Evolutionary conservation across 2,888 invertebrate species (phyloP), one percentile per base, ranked within the genome.

Genomic region (Frankliniella fusca): DNA sequence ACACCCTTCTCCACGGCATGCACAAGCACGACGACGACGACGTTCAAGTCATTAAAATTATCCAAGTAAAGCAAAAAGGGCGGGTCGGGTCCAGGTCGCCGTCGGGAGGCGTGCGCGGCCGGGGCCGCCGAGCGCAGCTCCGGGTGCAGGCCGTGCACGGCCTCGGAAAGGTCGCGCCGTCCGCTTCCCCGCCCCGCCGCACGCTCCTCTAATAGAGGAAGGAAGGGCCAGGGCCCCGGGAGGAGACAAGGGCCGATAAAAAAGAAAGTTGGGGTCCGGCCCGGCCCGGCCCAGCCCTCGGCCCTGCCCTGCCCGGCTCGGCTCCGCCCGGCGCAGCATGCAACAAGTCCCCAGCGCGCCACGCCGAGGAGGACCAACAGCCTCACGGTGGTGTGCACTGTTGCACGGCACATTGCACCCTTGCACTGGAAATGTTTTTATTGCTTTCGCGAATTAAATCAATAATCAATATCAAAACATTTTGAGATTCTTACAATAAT

Each of bases 21-120:
- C 70, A 54, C 54, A 20, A 15, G 54, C 54, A 15, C 54, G 12
- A 38, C 18, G 15, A 38, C 18, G 15, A 20, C 54, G 54, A 15
- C 27, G 70, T 76, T 23, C 70, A 76, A 38, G 70, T 76, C 70
- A 76, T 76, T 76, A 76, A 76, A 76, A 76, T 76, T 76, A 76
- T 23, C 70, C 70, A 76, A 76, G 27, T 76, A 76, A 76, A 76
- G 70, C 70, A 76, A 76, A 76, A 76, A 5, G 23, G 1, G 54
- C 23, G 23, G 1, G 54, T 2, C 12, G 54, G 54, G 54, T 18
- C 54, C 54, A 11, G 50, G 15, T 9, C 50, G 50, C 10, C 50
- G n/a, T n/a, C n/a, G n/a, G n/a, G 50, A 50, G 50, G 50, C 50
- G 50, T 9, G 10, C 10, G 50, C 50, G 50, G 50, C 50, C 10